Percentiles rank a stretch among this genome's conserved stretches.
phyloP scores from a whole-genome alignment of 2,113 vertebrate species.

The Arothron firmamentum region DNA sequence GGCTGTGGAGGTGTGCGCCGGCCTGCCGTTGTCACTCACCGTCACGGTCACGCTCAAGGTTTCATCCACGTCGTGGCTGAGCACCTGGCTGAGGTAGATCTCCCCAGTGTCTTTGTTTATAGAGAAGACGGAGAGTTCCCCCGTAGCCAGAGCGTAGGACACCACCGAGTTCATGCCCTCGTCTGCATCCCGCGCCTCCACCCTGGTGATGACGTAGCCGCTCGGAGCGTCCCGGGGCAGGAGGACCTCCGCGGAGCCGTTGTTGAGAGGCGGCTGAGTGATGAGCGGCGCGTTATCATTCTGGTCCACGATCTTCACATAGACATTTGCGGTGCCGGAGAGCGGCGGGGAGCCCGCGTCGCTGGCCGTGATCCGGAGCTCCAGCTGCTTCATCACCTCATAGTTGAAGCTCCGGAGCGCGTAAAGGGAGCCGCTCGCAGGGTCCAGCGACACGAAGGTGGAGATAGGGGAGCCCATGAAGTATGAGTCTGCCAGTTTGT shows the following conservation, averaged over 20 bases:
- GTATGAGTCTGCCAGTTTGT: slow-evolving; percentile 82
- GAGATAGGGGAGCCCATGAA: slow-evolving; percentile 84
- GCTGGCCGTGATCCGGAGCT: slow-evolving; percentile 85
- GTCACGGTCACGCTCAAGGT: slow-evolving; percentile 81
- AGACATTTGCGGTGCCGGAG: slow-evolving; percentile 81
- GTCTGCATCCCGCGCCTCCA: slow-evolving; percentile 88
- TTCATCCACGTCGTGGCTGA: slow-evolving; percentile 83
- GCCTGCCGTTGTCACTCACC: slow-evolving; percentile 85
- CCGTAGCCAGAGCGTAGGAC: slow-evolving; percentile 77
- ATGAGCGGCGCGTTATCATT: slow-evolving; percentile 90
- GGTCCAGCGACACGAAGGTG: slow-evolving; percentile 89
- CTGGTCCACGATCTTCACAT: slow-evolving; percentile 86
- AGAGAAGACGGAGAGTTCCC: slow-evolving; percentile 77
- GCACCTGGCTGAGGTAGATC: slow-evolving; percentile 82
- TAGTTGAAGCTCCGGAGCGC: slow-evolving; percentile 92
- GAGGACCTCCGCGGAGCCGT: slow-evolving; percentile 81
- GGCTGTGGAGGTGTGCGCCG: slow-evolving; percentile 82
- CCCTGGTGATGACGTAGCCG: slow-evolving; percentile 81
- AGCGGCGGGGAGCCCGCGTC: slow-evolving; percentile 87
- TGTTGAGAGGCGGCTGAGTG: slow-evolving; percentile 80
- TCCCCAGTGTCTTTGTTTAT: slow-evolving; percentile 86
- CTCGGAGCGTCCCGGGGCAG: slow-evolving; percentile 81
- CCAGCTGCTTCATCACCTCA: slow-evolving; percentile 86
- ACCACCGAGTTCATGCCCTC: slow-evolving; percentile 87
- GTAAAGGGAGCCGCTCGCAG: slow-evolving; percentile 88